Conservation (phyloP, 2,113 vertebrate species). For the Mobula birostris region DNA sequence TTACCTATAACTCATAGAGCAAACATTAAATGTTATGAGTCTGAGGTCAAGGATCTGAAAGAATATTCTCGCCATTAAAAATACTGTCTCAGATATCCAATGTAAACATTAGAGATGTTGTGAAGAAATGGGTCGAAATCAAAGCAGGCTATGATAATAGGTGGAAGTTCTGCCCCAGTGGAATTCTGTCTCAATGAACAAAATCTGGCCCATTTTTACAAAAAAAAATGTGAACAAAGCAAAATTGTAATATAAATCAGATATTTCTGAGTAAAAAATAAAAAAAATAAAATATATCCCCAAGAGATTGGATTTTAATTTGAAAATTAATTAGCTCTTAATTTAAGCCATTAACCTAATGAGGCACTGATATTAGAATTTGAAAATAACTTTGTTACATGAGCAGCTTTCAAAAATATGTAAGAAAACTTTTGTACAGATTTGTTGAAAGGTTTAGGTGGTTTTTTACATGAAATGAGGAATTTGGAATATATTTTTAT, state of each 20-base stretch:
- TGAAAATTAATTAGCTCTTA: conserved; percentile 30
- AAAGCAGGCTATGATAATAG: background rate
- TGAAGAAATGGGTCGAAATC: background rate
- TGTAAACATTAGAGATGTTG: background rate
- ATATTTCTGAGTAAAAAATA: background rate
- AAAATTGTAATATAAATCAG: background rate
- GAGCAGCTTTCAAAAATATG: background rate
- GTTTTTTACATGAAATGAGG: background rate
- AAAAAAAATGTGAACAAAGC: background rate
- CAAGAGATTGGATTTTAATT: background rate
- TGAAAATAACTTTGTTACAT: background rate
- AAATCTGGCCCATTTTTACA: background rate
- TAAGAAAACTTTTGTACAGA: background rate
- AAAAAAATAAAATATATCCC: conserved; percentile 15
- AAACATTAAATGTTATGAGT: too few relatives aligned
- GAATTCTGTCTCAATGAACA: background rate
- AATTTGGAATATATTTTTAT: background rate
- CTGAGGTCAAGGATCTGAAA: too few relatives aligned
- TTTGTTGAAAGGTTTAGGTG: background rate
- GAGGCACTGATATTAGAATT: conserved; percentile 11
- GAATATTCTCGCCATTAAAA: background rate
- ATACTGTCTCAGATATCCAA: background rate
- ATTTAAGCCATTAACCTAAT: conserved; percentile 35
- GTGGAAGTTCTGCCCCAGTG: background rate
- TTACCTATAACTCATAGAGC: too few relatives aligned